Conservation (phyloP, 2,797 vertebrate species). For the Dallia pectoralis region DNA sequence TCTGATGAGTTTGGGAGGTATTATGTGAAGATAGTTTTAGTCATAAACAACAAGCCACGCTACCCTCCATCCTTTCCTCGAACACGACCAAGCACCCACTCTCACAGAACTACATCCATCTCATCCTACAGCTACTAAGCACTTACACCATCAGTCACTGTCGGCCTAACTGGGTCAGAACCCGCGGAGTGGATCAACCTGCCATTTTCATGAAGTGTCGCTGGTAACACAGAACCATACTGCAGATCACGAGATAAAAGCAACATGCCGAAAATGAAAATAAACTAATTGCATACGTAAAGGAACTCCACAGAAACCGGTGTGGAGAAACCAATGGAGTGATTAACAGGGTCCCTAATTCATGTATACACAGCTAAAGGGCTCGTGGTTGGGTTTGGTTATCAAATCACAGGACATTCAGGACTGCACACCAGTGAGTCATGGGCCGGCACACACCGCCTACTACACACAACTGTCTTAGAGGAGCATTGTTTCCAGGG, state of each 20-base stretch:
- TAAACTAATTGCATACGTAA: conserved; percentile 9
- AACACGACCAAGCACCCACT: background rate
- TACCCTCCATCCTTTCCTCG: background rate
- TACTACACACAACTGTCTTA: background rate
- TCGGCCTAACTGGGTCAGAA: background rate
- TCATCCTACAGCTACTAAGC: background rate
- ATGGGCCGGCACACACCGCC: background rate
- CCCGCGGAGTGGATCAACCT: background rate
- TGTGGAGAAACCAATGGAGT: conserved; percentile 1
- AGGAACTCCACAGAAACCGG: background rate
- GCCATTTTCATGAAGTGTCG: background rate
- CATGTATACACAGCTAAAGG: background rate
- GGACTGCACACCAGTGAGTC: background rate
- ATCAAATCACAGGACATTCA: conserved; percentile 3
- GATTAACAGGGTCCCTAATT: conserved; percentile 2
- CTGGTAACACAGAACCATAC: conserved; percentile 9
- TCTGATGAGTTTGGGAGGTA: background rate
- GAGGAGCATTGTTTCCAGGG: background rate
- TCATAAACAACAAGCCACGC: background rate
- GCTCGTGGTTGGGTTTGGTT: background rate
- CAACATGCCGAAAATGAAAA: conserved; percentile 10
- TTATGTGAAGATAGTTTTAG: background rate
- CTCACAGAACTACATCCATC: background rate
- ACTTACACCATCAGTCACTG: background rate
- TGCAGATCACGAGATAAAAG: conserved; percentile 10